A percentile compares a stretch with the other conserved stretches of the same genome.
These are phyloP conservation scores for Porites australiensis DNA, from an alignment of 64 coral and sea anemone species.

Conservation along the genomic window DNA sequence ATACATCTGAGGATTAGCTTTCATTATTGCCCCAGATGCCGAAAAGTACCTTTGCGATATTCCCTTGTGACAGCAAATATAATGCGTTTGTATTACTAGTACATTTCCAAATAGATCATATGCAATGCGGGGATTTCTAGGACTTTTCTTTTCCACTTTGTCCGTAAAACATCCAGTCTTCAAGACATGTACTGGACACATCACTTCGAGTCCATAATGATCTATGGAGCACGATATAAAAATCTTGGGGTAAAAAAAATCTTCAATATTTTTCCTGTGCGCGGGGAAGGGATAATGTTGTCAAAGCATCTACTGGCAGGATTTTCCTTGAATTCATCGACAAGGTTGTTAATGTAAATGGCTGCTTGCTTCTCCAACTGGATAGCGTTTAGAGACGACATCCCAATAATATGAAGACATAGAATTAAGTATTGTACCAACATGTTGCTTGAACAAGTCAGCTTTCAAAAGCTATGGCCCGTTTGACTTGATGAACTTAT, in stretches of 20 bases:
- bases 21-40: slow-evolving; percentile 8
- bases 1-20: slow-evolving; percentile 1
- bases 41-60: slow-evolving; percentile 58
- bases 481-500: no score
- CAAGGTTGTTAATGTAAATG: no score
- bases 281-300: no score
- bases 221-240: not conserved
- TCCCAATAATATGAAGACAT: no score
- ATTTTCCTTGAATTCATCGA: no score
- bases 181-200: not conserved
- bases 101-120: slow-evolving; percentile 50
- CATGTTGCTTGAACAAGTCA: no score
- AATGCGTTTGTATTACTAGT: slow-evolving; percentile 29
- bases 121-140: slow-evolving; percentile 29
- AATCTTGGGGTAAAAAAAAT: not conserved
- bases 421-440: no score
- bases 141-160: not conserved
- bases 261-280: no score
- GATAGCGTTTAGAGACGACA: no score
- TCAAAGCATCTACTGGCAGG: no score
- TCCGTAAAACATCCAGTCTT: not conserved
- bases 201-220: not conserved
- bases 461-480: no score
- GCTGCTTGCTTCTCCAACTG: no score
- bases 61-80: not conserved